Evolutionary conservation across 2,888 invertebrate species (phyloP).

Genomic region (Alsophila aescularia): DNA sequence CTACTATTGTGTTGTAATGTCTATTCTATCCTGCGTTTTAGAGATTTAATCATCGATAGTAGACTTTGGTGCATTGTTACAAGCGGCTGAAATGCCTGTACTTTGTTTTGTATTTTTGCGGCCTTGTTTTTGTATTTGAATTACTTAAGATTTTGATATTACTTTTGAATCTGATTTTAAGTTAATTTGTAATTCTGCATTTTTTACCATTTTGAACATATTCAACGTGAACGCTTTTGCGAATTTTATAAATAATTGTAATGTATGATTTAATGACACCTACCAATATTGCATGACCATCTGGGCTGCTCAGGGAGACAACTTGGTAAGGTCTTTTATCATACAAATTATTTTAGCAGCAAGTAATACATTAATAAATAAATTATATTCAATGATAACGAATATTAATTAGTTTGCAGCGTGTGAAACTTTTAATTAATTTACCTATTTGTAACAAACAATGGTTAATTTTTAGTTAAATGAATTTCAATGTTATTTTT

Average conservation of each 20-base stretch:
- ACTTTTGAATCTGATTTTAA: no score
- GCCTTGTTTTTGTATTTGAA: no score
- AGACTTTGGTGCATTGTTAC: slow-evolving; percentile 35
- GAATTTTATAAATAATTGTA: not conserved
- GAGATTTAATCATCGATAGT: slow-evolving; percentile 38
- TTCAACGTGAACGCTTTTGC: no score
- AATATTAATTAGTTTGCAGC: not conserved
- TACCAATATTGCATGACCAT: not conserved
- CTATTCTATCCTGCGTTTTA: slow-evolving; percentile 33
- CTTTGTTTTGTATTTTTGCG: slow-evolving; percentile 16
- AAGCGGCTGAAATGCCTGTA: slow-evolving; percentile 28
- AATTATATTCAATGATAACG: not conserved
- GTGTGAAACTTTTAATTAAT: slow-evolving; percentile 10
- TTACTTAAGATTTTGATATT: slow-evolving; percentile 1
- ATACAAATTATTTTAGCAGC: no score
- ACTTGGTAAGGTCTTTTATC: no score
- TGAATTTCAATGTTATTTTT: not conserved
- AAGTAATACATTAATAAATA: no score
- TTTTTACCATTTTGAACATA: not conserved
- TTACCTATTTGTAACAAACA: not conserved
- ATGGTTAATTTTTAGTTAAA: not conserved
- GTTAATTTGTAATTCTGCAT: no score
- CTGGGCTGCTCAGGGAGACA: no score
- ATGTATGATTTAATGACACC: not conserved
- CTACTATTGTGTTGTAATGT: slow-evolving; percentile 38